Base-by-base conservation (phyloP, 2,888 invertebrate genomes). In the Sinodicranocentrus sp. region DNA sequence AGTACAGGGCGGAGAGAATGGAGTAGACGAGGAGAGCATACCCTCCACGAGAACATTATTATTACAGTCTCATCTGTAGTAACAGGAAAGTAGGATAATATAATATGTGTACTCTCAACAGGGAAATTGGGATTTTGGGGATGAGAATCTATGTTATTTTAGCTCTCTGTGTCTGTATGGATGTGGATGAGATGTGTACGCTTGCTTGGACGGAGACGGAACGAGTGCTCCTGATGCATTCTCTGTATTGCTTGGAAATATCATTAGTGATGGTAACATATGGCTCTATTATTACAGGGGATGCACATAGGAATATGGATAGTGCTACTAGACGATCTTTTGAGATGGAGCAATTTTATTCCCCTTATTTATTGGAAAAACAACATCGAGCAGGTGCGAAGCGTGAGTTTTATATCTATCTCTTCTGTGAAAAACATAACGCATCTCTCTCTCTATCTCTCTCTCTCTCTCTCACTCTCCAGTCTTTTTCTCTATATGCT, bases 221-320 rank as follows among this genome's bases (percentile, higher is more conserved):
- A n/a, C n/a, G n/a, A n/a, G n/a, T n/a, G 33, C 33, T 33, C 33
- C 33, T 33, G 5, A 33, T 67, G 57, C 52, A 57, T 71, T 73
- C 71, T 33, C 44, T 44, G 75, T 70, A 82, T 65, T 75, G 65
- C 76, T 61, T 82, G 82, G 75, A 85, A 85, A 82, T 83, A 80
- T 85, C 85, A 83, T 85, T 85, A 85, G 85, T 80, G 79, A 75
- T 76, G 87, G 85, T 78, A 85, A 87, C 87, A 87, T 87, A 87
- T 87, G 87, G 87, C 86, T 85, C 84, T 80, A 86, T 86, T 85
- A 86, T 86, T 83, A 86, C 83, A 83, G 82, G 79, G 71, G 79
- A 80, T 75, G 75, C 75, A 59, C 59, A 59, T 75, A 75, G 75
- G 63, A 75, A 75, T 75, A 75, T 63, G 75, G 75, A 75, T 75